phyloP scores from a whole-genome alignment of 2,888 invertebrate species.

The Agriopis aurantiaria region DNA sequence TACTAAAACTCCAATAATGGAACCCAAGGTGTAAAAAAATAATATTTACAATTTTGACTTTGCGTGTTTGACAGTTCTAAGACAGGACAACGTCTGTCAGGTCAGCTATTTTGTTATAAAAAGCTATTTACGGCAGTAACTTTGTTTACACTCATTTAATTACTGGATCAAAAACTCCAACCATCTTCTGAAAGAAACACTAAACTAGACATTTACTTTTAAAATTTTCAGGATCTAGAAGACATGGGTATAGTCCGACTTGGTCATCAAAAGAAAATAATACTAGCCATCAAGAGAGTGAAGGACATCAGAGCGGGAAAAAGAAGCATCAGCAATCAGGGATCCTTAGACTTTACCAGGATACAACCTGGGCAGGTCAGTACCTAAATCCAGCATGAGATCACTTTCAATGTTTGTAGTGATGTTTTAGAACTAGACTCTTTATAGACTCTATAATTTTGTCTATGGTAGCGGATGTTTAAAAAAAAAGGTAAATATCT shows the following conservation, averaged over 20 bases:
- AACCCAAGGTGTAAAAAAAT: no score
- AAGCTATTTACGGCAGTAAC: no score
- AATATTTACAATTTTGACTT: no score
- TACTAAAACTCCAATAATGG: no score
- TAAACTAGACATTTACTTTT: not conserved
- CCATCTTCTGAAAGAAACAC: no score
- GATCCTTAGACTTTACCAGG: slow-evolving; percentile 79
- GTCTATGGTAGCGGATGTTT: slow-evolving; percentile 62
- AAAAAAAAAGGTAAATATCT: slow-evolving; percentile 45
- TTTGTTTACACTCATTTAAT: no score
- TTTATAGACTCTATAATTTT: slow-evolving; percentile 31
- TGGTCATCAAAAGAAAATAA: slow-evolving; percentile 99
- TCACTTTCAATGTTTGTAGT: slow-evolving; percentile 68
- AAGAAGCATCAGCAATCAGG: slow-evolving; percentile 86
- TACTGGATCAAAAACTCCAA: no score
- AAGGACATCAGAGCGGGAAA: slow-evolving; percentile 97
- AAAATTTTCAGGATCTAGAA: slow-evolving; percentile 91
- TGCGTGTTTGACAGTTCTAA: no score
- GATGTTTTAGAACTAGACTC: slow-evolving; percentile 73
- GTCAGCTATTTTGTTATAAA: no score
- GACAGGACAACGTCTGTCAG: no score
- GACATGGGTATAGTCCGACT: slow-evolving; percentile 97
- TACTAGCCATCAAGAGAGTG: slow-evolving; percentile 98
- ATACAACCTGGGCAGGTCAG: slow-evolving; percentile 83
- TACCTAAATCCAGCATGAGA: slow-evolving; percentile 46